phyloP scores from a whole-genome alignment of 2,113 vertebrate genomes.

The Corydoras sp. region DNA sequence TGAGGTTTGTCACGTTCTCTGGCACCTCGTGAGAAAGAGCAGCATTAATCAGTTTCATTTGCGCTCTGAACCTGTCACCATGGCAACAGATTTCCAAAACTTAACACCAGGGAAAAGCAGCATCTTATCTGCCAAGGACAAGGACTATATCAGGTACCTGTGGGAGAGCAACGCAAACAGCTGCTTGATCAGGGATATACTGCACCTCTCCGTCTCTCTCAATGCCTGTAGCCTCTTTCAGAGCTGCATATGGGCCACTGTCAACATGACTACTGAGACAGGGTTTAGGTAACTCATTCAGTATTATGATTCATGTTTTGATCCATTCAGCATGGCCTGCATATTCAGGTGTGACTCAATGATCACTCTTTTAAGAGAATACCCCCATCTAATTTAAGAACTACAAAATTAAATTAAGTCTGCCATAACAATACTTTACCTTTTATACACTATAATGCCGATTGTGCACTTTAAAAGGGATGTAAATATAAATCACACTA shows the following conservation, averaged over 20 bases:
- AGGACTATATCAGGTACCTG: constrained; percentile 37
- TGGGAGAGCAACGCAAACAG: constrained; percentile 40
- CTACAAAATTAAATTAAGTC: constrained; percentile 8
- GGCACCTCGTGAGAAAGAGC: constrained; percentile 29
- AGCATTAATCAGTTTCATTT: constrained; percentile 46
- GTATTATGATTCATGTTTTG: constrained; percentile 36
- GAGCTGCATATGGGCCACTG: constrained; percentile 6
- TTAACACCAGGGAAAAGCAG: constrained; percentile 32
- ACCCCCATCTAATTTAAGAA: constrained; percentile 20
- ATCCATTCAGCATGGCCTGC: constrained; percentile 16
- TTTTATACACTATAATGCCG: not conserved
- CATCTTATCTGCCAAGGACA: constrained; percentile 42
- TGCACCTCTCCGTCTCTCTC: not conserved
- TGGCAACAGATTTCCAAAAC: constrained; percentile 47
- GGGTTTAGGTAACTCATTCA: constrained; percentile 25
- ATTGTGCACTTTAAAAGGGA: not conserved
- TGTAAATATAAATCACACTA: not conserved
- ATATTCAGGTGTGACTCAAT: constrained; percentile 23
- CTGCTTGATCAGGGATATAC: constrained; percentile 19
- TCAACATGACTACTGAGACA: constrained; percentile 11
- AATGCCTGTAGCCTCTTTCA: not conserved
- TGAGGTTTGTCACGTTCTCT: constrained; percentile 28
- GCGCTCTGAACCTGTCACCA: constrained; percentile 41
- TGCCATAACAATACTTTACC: constrained; percentile 4
- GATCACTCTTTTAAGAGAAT: not conserved